Evolutionary conservation across 1,140 invertebrate species (phyloP).

Genomic region (Scaptodrosophila lebanonensis): DNA sequence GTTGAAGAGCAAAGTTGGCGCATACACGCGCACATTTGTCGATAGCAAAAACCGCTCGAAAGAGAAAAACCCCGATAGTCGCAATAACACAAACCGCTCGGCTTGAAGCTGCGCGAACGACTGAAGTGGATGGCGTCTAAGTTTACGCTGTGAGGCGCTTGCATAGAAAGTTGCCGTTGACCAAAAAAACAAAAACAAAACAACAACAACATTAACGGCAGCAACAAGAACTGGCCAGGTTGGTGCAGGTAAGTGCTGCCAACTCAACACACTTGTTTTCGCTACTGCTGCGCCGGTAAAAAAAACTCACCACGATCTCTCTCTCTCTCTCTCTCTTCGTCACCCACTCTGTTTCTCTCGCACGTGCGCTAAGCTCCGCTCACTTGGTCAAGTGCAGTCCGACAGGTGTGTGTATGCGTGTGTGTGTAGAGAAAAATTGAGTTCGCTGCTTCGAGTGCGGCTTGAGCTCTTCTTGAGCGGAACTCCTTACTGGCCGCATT

Average conservation of each 20-base stretch:
- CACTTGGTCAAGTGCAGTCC: too few species aligned
- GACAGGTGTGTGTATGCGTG: constrained; percentile 31
- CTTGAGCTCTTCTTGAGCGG: constrained; percentile 10
- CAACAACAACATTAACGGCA: not conserved
- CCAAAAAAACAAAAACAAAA: not conserved
- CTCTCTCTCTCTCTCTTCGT: constrained; percentile 8
- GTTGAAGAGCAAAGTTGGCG: too few species aligned
- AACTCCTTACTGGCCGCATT: constrained; percentile 28
- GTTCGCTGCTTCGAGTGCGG: constrained; percentile 11
- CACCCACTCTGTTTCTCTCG: not conserved
- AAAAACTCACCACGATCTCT: constrained; percentile 15
- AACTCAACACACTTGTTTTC: constrained; percentile 47
- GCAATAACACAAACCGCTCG: constrained; percentile 32
- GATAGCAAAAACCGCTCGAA: too few species aligned
- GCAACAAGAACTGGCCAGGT: constrained; percentile 37
- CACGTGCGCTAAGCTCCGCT: constrained; percentile 10
- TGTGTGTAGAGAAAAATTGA: constrained; percentile 7
- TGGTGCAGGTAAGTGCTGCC: constrained; percentile 53
- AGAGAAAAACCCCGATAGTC: not conserved
- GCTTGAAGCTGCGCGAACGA: constrained; percentile 45
- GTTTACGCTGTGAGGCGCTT: constrained; percentile 6
- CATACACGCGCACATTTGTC: too few species aligned
- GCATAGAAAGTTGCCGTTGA: constrained; percentile 48
- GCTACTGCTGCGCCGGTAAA: constrained; percentile 14
- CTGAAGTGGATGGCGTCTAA: constrained; percentile 25